These are phyloP conservation scores for Acrobasis repandana DNA, from an alignment of 2,888 invertebrate species.

Conservation along the genomic window DNA sequence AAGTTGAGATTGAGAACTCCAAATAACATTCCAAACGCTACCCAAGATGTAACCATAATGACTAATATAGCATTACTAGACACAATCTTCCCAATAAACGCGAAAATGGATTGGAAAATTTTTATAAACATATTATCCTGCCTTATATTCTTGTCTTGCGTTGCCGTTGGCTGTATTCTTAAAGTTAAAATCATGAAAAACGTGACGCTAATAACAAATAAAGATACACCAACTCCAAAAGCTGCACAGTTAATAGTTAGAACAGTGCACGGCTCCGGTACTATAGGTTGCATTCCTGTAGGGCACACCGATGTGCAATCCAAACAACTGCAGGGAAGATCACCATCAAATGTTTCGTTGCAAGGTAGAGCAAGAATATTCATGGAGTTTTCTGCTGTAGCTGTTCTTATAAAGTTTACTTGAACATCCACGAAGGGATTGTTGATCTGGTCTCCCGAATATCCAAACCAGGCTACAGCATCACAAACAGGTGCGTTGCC, in stretches of 20 bases:
- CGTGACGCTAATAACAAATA: constrained; percentile 69
- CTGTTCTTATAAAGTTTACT: constrained; percentile 80
- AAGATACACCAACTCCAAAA: constrained; percentile 83
- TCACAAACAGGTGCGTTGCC: constrained; percentile 87
- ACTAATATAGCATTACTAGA: constrained; percentile 86
- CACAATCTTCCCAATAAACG: constrained; percentile 79
- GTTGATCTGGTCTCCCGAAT: constrained; percentile 79
- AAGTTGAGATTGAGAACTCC: constrained; percentile 88
- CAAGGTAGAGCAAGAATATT: constrained; percentile 79
- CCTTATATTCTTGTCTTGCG: constrained; percentile 1
- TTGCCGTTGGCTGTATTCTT: not conserved
- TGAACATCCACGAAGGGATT: constrained; percentile 85
- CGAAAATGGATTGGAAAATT: constrained; percentile 57
- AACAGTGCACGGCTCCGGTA: constrained; percentile 79
- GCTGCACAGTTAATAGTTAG: constrained; percentile 84
- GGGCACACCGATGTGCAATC: constrained; percentile 88
- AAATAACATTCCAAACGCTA: constrained; percentile 82
- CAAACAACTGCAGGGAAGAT: constrained; percentile 88
- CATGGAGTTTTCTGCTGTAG: constrained; percentile 67
- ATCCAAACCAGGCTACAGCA: constrained; percentile 84
- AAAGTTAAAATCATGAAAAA: constrained; percentile 56
- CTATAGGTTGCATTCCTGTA: constrained; percentile 61
- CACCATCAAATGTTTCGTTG: constrained; percentile 79
- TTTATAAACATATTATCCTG: constrained; percentile 39
- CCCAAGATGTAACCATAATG: constrained; percentile 84